These are phyloP conservation scores for Gryon sp. DNA, from an alignment of 1,140 invertebrate species.

Conservation along the genomic window DNA sequence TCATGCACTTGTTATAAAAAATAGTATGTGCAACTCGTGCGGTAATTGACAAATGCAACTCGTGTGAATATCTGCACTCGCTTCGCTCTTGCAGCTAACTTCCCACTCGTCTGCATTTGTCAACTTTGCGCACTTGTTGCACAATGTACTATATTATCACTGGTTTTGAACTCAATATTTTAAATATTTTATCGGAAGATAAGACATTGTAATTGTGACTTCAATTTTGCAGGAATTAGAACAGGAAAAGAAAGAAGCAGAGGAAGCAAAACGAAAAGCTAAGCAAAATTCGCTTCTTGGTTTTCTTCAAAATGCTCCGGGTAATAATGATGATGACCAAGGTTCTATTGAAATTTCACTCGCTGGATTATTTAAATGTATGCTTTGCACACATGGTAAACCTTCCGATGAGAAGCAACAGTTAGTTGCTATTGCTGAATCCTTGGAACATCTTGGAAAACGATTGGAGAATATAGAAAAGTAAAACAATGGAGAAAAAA, in stretches of 20 bases:
- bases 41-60: too few relatives aligned
- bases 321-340: slow-evolving; percentile 89
- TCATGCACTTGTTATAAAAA: too few relatives aligned
- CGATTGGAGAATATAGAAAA: slow-evolving; percentile 91
- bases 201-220: not conserved
- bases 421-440: slow-evolving; percentile 90
- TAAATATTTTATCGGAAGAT: too few relatives aligned
- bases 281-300: slow-evolving; percentile 91
- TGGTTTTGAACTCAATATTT: too few relatives aligned
- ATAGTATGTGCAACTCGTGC: too few relatives aligned
- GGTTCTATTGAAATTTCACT: slow-evolving; percentile 94
- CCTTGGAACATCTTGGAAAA: slow-evolving; percentile 88
- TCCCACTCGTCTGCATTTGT: too few relatives aligned
- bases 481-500: slow-evolving; percentile 64
- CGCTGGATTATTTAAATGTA: slow-evolving; percentile 92
- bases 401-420: slow-evolving; percentile 92
- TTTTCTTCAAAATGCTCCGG: slow-evolving; percentile 86
- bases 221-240: slow-evolving; percentile 85
- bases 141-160: too few relatives aligned
- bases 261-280: slow-evolving; percentile 90
- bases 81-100: too few relatives aligned
- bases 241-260: slow-evolving; percentile 91
- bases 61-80: slow-evolving; percentile 41
- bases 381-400: slow-evolving; percentile 93
- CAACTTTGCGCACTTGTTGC: not conserved